Evolutionary conservation across 2,113 vertebrate genomes (phyloP), one percentile per base, ranked within the genome.

Genomic region (Porphyrio hochstetteri): DNA sequence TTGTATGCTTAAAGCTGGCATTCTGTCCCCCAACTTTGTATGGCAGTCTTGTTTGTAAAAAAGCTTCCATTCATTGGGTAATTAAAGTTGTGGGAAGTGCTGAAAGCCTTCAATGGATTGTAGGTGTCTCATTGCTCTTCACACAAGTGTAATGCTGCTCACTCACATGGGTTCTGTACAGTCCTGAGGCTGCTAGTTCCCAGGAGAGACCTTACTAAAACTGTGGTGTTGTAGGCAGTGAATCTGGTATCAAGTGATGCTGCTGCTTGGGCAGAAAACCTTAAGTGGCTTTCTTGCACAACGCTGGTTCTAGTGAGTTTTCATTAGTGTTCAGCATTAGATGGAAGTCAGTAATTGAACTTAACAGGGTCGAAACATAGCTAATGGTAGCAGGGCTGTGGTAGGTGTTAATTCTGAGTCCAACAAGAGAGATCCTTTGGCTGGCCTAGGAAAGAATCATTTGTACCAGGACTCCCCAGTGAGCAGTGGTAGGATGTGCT

Each of bases 171-270:
- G 7, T 46, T 88, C n/a, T 77, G 21, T 83, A 33, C 36, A 55
- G 7, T 50, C 71, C 42, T 72, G 77, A 65, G 63, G 29, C 86
- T 93, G 31, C 63, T 77, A 16, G 16, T 70, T 94, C 61, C 28
- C 36, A 53, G 50, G 56, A 85, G 38, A 44, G 35, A 52, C 64
- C 50, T 90, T 64, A 38, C 10, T 55, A 33, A 75, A 89, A 71
- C 50, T 77, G 8, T 2, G 2, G 6, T 80, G 55, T 76, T 31
- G 24, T 15, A 79, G 85, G 35, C 53, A 55, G 57, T 52, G 44
- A 87, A 7, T 7, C 0, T 0, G 1, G 1, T 55, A 28, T 2
- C n/a, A 48, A 61, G 29, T 60, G 35, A 24, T 82, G 7, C 3
- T 87, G 61, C 18, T 79, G 17, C 88, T 92, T 90, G 79, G 25